phyloP scores from a whole-genome alignment of 2,797 vertebrate species.

The Florisuga fusca region DNA sequence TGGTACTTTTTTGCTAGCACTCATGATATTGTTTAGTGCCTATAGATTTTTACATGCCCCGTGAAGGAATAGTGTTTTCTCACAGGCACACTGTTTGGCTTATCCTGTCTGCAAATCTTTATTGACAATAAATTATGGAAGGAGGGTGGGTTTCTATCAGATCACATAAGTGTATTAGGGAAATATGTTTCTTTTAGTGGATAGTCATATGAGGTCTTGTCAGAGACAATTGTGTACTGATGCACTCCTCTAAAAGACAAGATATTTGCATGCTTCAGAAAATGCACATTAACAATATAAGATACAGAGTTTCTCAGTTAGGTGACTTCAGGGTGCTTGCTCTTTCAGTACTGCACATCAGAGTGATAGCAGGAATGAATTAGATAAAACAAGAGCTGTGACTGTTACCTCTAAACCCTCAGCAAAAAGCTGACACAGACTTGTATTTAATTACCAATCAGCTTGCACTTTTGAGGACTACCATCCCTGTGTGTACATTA shows the following conservation, averaged over 20 bases:
- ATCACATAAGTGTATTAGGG: background rate
- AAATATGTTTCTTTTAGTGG: background rate
- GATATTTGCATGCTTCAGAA: background rate
- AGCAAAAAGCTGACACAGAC: background rate
- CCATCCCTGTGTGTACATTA: background rate
- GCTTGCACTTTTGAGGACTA: background rate
- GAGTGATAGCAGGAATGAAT: background rate
- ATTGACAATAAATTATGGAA: background rate
- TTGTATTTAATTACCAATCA: constrained; percentile 27
- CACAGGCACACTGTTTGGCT: background rate
- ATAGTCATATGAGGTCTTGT: background rate
- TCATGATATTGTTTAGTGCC: background rate
- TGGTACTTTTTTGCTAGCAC: background rate
- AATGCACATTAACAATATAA: background rate
- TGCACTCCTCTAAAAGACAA: background rate
- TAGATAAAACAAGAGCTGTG: background rate
- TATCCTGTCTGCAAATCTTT: background rate
- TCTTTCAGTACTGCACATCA: background rate
- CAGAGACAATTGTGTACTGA: background rate
- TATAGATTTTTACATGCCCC: background rate
- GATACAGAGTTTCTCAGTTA: background rate
- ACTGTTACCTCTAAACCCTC: background rate
- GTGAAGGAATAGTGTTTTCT: background rate
- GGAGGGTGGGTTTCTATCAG: background rate
- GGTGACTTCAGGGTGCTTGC: background rate